Percentiles rank a stretch among this genome's conserved stretches.
Evolutionary conservation across 1,140 invertebrate genomes (phyloP).

Genomic region (Zeugodacus cucurbitae): DNA sequence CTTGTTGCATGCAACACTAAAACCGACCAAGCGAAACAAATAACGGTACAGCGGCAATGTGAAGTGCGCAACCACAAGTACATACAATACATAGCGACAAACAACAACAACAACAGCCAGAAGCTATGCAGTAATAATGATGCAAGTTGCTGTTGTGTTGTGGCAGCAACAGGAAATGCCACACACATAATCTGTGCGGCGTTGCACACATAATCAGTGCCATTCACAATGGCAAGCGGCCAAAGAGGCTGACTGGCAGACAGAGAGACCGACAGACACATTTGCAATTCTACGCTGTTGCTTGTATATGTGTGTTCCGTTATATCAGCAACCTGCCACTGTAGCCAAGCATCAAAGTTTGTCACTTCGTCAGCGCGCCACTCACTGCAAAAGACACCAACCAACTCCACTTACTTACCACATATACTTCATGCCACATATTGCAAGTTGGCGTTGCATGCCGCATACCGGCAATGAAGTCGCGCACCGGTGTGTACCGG

Average conservation of each 20-base stretch:
- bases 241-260: too few relatives aligned
- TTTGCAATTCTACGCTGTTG: not conserved
- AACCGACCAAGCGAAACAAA: not conserved
- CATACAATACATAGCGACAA: not conserved
- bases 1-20: too few relatives aligned
- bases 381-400: not conserved
- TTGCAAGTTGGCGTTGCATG: not conserved
- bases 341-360: not conserved
- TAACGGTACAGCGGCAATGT: not conserved
- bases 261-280: not conserved
- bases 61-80: not conserved
- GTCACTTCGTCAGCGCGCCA: not conserved
- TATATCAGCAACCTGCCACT: not conserved
- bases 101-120: not conserved
- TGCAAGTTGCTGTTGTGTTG: not conserved
- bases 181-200: constrained; percentile 8
- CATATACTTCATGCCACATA: not conserved
- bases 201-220: not conserved
- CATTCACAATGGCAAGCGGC: not conserved
- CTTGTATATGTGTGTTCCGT: too few relatives aligned
- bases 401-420: not conserved
- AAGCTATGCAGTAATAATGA: not conserved
- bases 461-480: not conserved
- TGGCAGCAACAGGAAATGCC: constrained; percentile 19
- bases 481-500: not conserved